Evolutionary conservation across 2,888 invertebrate genomes (phyloP), one percentile per base, ranked within the genome.

Genomic region (Rhagonycha fulva): DNA sequence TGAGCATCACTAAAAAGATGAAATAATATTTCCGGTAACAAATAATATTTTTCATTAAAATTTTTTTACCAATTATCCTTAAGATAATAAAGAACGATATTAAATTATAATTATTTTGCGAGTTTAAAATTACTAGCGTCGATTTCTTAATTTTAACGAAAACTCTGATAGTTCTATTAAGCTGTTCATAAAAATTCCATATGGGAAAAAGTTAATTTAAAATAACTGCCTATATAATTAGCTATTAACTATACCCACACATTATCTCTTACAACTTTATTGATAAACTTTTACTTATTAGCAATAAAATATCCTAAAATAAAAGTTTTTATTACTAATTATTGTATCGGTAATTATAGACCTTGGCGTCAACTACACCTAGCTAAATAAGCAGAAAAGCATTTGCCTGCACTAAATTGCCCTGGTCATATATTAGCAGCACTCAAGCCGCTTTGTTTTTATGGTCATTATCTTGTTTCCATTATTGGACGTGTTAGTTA

Each of bases 401-500:
- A 82, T 82, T 83, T 71, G 82, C 83, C 83, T 83, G 83, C 79
- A 82, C 82, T 83, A 82, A 84, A 84, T 84, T 83, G 82, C 80
- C 80, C 78, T 80, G 80, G 82, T 82, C 83, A 80, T 84, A 83
- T 82, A 82, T 83, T 82, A 82, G 81, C 82, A 81, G 83, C 82
- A 81, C 81, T 83, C 84, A 84, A 84, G 84, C 84, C 82, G 84
- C 84, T 82, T 84, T 84, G 84, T 84, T 84, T 85, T 85, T 84
- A 84, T 84, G 81, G 84, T 84, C 84, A 84, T 85, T 85, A 84
- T 82, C 84, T 84, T 84, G 84, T 85, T 85, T 84, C 84, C 83
- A 85, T 84, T 84, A 84, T 84, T 84, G 84, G 84, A 82, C 80
- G 84, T 84, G 83, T 85, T 82, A 82, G 84, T 83, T 84, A 83